Percentiles rank a stretch among this genome's conserved stretches.
Conservation (phyloP, 2,888 invertebrate species). For the Diarsia mendica region DNA sequence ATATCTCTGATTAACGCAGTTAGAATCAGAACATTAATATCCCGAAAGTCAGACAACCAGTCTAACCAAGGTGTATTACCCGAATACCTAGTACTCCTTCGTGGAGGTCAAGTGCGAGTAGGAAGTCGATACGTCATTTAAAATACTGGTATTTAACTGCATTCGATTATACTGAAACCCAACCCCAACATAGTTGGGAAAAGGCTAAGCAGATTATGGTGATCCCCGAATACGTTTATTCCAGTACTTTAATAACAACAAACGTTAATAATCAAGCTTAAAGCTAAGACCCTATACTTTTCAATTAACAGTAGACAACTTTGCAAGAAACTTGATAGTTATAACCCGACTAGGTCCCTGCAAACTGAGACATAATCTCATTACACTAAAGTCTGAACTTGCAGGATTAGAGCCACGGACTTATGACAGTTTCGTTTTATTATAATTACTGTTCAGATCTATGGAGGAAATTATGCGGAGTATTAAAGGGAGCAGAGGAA, state of each 20-base stretch:
- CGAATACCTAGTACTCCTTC: neutral
- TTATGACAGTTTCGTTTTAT: slow-evolving; percentile 47
- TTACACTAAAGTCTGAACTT: slow-evolving; percentile 40
- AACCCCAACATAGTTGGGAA: neutral
- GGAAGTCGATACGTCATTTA: neutral
- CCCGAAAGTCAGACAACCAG: neutral
- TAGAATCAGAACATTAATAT: too few species aligned
- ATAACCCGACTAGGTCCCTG: slow-evolving; percentile 12
- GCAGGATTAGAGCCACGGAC: slow-evolving; percentile 27
- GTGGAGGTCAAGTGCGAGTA: neutral
- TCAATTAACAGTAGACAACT: slow-evolving; percentile 32
- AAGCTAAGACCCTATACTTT: slow-evolving; percentile 15
- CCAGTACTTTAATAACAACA: neutral
- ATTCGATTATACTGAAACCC: neutral
- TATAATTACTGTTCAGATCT: slow-evolving; percentile 38
- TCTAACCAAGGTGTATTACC: neutral
- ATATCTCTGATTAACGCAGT: too few species aligned
- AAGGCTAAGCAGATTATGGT: neutral
- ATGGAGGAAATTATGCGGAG: slow-evolving; percentile 13
- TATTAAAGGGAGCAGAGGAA: slow-evolving; percentile 5
- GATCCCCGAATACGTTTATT: neutral
- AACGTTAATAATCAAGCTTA: slow-evolving; percentile 4
- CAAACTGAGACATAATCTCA: slow-evolving; percentile 40
- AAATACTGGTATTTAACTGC: neutral
- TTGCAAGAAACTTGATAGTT: slow-evolving; percentile 23